Evolutionary conservation across 2,797 vertebrate genomes (phyloP).

Genomic region (Macropus fuliginosus): DNA sequence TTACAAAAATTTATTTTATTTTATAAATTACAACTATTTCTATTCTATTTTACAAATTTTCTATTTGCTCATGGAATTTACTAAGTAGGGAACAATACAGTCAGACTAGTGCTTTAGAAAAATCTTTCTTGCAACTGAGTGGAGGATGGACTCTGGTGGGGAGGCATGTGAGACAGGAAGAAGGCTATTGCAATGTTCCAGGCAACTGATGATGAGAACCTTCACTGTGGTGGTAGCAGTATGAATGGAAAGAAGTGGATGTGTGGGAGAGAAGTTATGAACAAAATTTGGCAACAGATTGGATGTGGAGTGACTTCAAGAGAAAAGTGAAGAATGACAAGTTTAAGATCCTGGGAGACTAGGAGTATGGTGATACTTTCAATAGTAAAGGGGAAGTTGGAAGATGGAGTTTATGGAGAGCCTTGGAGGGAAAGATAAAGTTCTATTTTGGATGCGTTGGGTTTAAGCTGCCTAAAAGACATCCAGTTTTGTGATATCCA

Average conservation of each 20-base stretch:
- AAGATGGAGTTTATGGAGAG: neutral
- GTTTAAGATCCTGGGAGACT: neutral
- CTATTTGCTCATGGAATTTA: neutral
- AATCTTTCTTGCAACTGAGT: neutral
- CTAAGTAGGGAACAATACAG: neutral
- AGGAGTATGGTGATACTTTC: neutral
- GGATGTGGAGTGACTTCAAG: neutral
- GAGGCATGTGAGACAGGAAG: neutral
- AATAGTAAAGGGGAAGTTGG: neutral
- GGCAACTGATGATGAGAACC: neutral
- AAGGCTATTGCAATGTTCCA: neutral
- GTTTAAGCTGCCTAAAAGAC: neutral
- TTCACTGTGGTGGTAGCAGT: neutral
- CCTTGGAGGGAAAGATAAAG: neutral
- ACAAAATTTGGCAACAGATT: neutral
- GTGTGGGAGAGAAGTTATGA: neutral
- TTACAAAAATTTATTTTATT: too few species aligned
- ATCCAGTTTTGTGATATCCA: neutral
- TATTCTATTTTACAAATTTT: neutral
- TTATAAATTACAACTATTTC: too few species aligned
- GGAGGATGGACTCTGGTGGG: neutral
- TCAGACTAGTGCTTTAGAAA: neutral
- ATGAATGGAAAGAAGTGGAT: neutral
- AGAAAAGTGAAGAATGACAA: neutral
- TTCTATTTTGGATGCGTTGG: neutral